Base-by-base conservation (phyloP, 1,140 invertebrate species). In the Elymnias hypermnestra region DNA sequence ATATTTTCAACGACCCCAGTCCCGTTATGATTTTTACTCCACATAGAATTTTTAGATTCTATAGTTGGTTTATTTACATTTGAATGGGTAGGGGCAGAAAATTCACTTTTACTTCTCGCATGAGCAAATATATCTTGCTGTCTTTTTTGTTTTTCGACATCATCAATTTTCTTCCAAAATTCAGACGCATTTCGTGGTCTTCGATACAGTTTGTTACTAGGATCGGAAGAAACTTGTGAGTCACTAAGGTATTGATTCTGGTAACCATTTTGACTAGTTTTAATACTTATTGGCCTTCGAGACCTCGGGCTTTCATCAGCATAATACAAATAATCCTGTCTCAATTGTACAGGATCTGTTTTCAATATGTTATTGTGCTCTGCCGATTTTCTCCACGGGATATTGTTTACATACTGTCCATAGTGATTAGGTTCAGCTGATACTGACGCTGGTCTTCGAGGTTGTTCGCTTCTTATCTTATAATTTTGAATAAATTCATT, bases 261-360 rank as follows among this genome's bases (percentile, higher is more conserved):
- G 39, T 60, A 62, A 52, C 65, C 65, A 53, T 72, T 79, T 70
- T 73, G 72, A 65, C 67, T 72, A 60, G 56, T 71, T 65, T 78
- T 73, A 22, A 90, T 86, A 53, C 89, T 89, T 51, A 92, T 92
- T 14, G 91, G 91, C 64, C 89, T 89, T 18, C 91, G 67, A 39
- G 90, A 91, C 50, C 91, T 76, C 2, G 91, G 90, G 49, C 88
- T 89, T 48, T 90, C 89, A 75, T 92, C 91, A 2, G 91, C 89
- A 45, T 90, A 88, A 63, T 92, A 92, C 48, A 91, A 84, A 59
- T 88, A 91, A 45, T 89, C 88, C 38, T 78, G 59, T 60, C 53
- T 68, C 36, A 66, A 39, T 54, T 77, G 73, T 26, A 73, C 56
- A 21, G 77, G 61, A 55, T 83, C 73, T 35, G 76, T 74, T 55